Evolutionary conservation across 2,888 invertebrate species (phyloP).

Genomic region (Mimas tiliae): DNA sequence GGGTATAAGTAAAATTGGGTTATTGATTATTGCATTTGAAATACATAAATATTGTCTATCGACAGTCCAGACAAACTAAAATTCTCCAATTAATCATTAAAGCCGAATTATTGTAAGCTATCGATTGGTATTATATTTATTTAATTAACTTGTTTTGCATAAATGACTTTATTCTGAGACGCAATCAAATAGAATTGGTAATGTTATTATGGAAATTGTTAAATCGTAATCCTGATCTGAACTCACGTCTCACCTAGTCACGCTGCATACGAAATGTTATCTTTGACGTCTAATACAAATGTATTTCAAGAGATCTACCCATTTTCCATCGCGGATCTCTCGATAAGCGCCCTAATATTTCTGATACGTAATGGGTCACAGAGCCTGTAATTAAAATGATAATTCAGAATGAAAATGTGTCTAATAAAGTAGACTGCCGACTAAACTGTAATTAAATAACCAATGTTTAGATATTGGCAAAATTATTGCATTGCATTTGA

Average conservation of each 20-base stretch:
- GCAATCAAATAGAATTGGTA: not conserved
- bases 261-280: not conserved
- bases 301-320: not conserved
- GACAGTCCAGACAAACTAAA: too few relatives aligned
- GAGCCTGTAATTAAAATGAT: not conserved
- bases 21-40: too few relatives aligned
- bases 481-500: too few relatives aligned
- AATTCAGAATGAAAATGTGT: not conserved
- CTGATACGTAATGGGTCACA: not conserved
- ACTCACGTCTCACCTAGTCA: not conserved
- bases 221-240: not conserved
- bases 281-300: slow-evolving; percentile 6
- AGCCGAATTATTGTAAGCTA: too few relatives aligned
- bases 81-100: too few relatives aligned
- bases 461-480: too few relatives aligned
- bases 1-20: too few relatives aligned
- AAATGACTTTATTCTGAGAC: too few relatives aligned
- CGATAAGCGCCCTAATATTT: slow-evolving; percentile 8
- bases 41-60: too few relatives aligned
- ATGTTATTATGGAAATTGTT: not conserved
- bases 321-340: not conserved
- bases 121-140: too few relatives aligned
- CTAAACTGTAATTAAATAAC: not conserved
- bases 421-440: too few relatives aligned
- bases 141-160: too few relatives aligned